Percentiles rank a stretch among this genome's conserved stretches.
These are phyloP conservation scores for Cnemophilus loriae DNA, from an alignment of 2,113 vertebrate species.

Conservation along the genomic window DNA sequence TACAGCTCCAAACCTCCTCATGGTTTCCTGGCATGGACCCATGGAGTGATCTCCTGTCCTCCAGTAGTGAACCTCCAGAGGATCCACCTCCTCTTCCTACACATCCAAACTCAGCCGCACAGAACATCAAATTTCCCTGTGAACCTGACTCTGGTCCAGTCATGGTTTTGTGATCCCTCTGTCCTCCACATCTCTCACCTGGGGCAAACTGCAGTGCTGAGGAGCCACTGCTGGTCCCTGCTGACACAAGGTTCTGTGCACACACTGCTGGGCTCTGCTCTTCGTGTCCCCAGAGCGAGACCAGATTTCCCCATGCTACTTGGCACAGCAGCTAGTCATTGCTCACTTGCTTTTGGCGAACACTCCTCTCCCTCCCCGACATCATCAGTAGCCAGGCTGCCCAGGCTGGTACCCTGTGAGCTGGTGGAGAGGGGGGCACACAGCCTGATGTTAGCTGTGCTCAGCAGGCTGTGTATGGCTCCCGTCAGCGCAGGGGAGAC, in stretches of 20 bases:
- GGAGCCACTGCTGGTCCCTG: not conserved
- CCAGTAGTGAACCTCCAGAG: not conserved
- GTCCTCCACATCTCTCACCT: not conserved
- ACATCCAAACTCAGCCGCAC: not conserved
- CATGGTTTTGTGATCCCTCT: accelerated
- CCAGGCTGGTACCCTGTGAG: not conserved
- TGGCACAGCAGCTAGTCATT: not conserved
- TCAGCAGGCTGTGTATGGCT: not conserved
- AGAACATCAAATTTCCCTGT: not conserved
- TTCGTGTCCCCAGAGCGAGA: accelerated
- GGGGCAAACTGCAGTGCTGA: not conserved
- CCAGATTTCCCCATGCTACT: not conserved
- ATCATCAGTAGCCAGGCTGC: not conserved
- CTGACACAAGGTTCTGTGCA: not conserved
- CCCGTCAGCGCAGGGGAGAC: not conserved
- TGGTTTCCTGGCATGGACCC: not conserved
- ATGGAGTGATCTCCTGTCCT: not conserved
- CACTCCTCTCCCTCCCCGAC: not conserved
- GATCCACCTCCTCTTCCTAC: not conserved
- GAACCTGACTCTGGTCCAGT: not conserved
- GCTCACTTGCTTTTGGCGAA: not conserved
- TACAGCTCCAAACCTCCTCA: not conserved
- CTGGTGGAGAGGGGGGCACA: not conserved
- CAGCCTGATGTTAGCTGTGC: accelerated
- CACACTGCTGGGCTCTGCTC: not conserved